Percentiles rank a stretch among this genome's conserved stretches.
These are phyloP conservation scores for Saimiri boliviensis DNA, from an alignment of 2,113 vertebrate species.

Conservation along the genomic window DNA sequence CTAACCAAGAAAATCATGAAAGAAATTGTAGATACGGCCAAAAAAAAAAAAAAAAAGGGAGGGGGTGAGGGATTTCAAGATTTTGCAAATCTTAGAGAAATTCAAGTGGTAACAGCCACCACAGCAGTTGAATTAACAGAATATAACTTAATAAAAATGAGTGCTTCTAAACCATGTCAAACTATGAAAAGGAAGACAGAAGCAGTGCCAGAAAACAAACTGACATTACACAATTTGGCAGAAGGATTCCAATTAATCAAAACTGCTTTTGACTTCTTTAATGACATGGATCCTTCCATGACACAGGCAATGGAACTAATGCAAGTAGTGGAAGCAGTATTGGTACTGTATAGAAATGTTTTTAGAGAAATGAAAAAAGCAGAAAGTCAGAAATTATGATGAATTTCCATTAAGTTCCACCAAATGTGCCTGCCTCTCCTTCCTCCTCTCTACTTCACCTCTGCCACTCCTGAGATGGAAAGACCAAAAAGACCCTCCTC, in stretches of 20 bases:
- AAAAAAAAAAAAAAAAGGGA: neutral
- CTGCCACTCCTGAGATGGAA: neutral
- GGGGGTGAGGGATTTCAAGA: neutral
- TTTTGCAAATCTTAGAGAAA: neutral
- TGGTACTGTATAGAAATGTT: neutral
- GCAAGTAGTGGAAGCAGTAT: neutral
- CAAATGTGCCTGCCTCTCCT: neutral
- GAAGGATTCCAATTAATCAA: neutral
- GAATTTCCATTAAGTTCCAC: neutral
- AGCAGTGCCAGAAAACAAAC: neutral
- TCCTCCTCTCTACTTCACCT: neutral
- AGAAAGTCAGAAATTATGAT: neutral
- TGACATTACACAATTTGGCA: neutral
- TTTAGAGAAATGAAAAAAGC: neutral
- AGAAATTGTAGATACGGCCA: neutral
- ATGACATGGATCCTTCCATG: neutral
- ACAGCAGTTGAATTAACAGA: neutral
- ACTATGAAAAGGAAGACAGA: neutral
- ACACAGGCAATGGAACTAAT: neutral
- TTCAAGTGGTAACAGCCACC: neutral
- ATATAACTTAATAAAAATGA: neutral
- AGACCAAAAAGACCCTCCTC: neutral
- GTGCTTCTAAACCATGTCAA: neutral
- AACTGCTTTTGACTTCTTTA: neutral
- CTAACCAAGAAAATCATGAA: neutral